Base-by-base conservation (phyloP, 1,140 invertebrate genomes). In the Steinernema khuongi region DNA sequence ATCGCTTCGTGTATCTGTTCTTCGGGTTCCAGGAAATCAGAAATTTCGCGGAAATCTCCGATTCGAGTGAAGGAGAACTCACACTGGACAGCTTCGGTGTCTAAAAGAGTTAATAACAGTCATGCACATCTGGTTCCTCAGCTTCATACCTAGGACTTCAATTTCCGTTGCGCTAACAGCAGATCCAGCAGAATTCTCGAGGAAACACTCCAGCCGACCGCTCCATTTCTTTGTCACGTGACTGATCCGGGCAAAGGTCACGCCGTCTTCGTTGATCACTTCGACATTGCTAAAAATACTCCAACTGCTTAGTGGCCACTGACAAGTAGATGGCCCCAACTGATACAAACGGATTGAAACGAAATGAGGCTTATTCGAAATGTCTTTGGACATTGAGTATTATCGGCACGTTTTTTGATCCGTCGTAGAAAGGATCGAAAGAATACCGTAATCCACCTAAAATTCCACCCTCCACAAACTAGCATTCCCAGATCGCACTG, bases 181-280 rank as follows among this genome's bases (percentile, higher is more conserved):
- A 14, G 50, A 60, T 7, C 50, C 50, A 7, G 50, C 50, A 22
- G 50, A 60, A 60, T 60, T 60, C 11, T 60, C 50, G 19, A 60
- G 14, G 50, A 60, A 60, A 26, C 50, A 60, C 22, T 60, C 50
- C 50, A 60, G 50, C 22, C 26, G 14, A 4, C 50, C 50, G 26
- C 14, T 60, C 50, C 50, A 60, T 36, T 69, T 29, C 60, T 44
- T n/a, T 0, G 69, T 67, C 31, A 71, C 33, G 1, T 69, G 67
- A 11, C 31, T 32, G n/a, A 77, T 73, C 43, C 69, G 32, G 26
- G 76, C 31, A 72, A 77, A 69, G 29, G 77, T 76, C 4, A 77
- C 70, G 32, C 76, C 76, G 44, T 77, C 76, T 66, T 77, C 76
- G 0, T 36, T 68, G 2, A 70, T 60, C 14, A 77, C 32, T 69